phyloP scores from a whole-genome alignment of 1,140 invertebrate genomes.

The Camponotus floridanus region DNA sequence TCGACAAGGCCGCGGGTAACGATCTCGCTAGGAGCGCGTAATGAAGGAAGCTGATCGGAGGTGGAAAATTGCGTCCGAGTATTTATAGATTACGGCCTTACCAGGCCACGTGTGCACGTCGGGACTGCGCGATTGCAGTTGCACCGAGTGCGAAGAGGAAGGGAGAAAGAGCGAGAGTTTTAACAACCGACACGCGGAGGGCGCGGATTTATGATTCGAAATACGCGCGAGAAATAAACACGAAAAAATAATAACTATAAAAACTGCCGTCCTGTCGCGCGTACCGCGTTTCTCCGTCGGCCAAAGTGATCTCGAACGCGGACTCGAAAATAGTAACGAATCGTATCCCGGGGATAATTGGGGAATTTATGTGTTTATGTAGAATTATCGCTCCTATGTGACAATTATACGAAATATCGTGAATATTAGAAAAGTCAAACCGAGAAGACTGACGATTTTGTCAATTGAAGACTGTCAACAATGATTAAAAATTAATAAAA shows the following conservation, averaged over 20 bases:
- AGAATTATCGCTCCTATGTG: conserved; percentile 44
- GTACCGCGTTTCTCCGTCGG: conserved; percentile 37
- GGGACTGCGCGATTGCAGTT: conserved; percentile 20
- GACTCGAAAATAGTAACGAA: conserved; percentile 53
- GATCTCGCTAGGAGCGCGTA: conserved; percentile 35
- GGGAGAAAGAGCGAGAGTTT: conserved; percentile 37
- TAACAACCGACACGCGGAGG: conserved; percentile 47
- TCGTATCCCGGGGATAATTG: conserved; percentile 13
- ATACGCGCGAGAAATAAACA: conserved; percentile 79
- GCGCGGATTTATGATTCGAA: conserved; percentile 80
- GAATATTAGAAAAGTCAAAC: conserved; percentile 24
- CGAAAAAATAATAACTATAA: conserved; percentile 85
- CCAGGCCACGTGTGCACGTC: conserved; percentile 49
- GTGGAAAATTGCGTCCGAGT: conserved; percentile 56
- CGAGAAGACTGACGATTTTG: background rate
- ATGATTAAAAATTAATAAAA: background rate
- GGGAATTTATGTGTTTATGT: conserved; percentile 57
- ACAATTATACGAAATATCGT: conserved; percentile 30
- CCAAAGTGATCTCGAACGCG: conserved; percentile 45
- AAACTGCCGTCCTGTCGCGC: conserved; percentile 68
- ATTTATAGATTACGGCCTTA: conserved; percentile 65
- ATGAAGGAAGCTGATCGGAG: conserved; percentile 52
- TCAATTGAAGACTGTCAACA: background rate
- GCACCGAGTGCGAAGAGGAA: background rate
- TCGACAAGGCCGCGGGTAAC: conserved; percentile 52